phyloP scores from a whole-genome alignment of 2,888 invertebrate species.

The Ctenicera cuprea region DNA sequence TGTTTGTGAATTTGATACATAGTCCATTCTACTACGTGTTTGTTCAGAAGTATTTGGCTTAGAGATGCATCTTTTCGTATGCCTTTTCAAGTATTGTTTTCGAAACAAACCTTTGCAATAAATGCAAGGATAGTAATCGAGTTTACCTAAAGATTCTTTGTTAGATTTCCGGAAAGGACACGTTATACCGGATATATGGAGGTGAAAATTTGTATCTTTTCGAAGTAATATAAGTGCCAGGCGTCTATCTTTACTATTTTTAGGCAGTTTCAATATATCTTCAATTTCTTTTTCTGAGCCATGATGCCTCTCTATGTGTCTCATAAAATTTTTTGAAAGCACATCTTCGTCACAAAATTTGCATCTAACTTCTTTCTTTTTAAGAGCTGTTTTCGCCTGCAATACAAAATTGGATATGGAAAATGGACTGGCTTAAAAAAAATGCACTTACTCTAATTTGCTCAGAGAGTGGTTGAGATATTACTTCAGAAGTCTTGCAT shows the following conservation, averaged over 20 bases:
- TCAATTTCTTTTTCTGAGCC: constrained; percentile 42
- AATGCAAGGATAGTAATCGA: not conserved
- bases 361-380: no score
- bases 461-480: no score
- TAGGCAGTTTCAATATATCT: constrained; percentile 43
- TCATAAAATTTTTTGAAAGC: constrained; percentile 49
- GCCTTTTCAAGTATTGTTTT: not conserved
- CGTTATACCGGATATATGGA: constrained; percentile 46
- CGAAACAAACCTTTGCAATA: not conserved
- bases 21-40: not conserved
- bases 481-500: no score
- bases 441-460: no score
- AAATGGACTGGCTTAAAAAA: no score
- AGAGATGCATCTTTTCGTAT: not conserved
- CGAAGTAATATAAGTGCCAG: constrained; percentile 40
- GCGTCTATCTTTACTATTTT: constrained; percentile 46
- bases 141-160: not conserved
- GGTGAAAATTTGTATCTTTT: constrained; percentile 52
- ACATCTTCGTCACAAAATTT: constrained; percentile 53
- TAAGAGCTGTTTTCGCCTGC: no score
- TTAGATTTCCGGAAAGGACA: constrained; percentile 20
- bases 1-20: not conserved
- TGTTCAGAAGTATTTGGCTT: no score
- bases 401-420: no score
- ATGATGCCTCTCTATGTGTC: constrained; percentile 49